A percentile compares a stretch with the other conserved stretches of the same genome.
Conservation (phyloP, 2,113 vertebrate genomes). For the Bungarus multicinctus region DNA sequence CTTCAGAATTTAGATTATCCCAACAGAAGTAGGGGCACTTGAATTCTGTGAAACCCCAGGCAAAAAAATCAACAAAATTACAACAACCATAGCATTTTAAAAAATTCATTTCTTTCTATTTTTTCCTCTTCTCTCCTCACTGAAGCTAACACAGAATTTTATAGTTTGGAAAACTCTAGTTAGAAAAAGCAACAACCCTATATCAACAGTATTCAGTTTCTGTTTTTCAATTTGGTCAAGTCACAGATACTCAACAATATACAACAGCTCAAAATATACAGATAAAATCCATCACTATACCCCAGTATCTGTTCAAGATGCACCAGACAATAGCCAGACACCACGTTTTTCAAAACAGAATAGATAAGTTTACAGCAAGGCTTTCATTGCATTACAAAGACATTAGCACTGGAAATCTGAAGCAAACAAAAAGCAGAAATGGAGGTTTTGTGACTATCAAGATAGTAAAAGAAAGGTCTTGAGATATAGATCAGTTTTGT, state of each 20-base stretch:
- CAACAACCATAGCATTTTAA: background rate
- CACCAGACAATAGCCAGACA: background rate
- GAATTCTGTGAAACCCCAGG: background rate
- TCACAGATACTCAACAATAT: background rate
- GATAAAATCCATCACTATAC: background rate
- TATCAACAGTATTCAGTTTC: background rate
- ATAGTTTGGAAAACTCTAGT: background rate
- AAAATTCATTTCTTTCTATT: background rate
- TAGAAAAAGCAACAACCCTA: background rate
- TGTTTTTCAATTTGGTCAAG: background rate
- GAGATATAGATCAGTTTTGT: conserved; percentile 11
- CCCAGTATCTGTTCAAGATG: background rate
- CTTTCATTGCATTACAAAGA: conserved; percentile 32
- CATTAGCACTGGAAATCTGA: conserved; percentile 6
- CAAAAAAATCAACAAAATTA: background rate
- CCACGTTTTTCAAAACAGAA: conserved; percentile 12
- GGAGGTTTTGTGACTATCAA: background rate
- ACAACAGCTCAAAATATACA: background rate
- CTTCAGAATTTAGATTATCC: background rate
- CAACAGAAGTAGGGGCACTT: background rate
- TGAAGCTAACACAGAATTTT: background rate
- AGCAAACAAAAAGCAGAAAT: conserved; percentile 21
- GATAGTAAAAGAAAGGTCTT: conserved; percentile 5
- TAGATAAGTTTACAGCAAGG: background rate
- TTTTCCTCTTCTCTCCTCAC: background rate